Percentiles rank a stretch among this genome's conserved stretches.
Conservation (phyloP, 1,140 invertebrate species). For the Magallana gigas region DNA sequence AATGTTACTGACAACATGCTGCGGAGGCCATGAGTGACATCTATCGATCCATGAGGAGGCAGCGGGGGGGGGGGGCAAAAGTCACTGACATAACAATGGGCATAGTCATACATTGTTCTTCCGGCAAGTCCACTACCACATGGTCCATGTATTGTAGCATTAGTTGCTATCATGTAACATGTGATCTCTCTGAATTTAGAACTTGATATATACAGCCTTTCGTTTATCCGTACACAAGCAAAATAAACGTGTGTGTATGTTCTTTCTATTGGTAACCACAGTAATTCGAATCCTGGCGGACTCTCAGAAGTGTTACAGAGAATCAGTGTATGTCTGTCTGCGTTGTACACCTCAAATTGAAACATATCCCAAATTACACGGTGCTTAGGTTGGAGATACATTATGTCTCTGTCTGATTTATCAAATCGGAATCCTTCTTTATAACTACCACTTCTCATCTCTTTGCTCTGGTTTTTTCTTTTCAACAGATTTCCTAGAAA, state of each 20-base stretch:
- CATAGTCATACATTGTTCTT: background rate
- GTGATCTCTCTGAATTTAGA: background rate
- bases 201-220: background rate
- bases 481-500: no score
- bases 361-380: background rate
- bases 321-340: background rate
- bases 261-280: background rate
- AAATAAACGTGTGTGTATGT: no score
- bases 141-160: conserved; percentile 34
- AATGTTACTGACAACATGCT: background rate
- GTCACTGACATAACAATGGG: conserved; percentile 2
- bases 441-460: background rate
- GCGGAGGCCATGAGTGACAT: conserved; percentile 14
- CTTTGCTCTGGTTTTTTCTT: no score
- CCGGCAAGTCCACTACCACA: background rate
- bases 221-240: background rate
- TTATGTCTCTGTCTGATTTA: background rate
- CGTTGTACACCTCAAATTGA: background rate
- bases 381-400: background rate
- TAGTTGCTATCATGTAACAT: background rate
- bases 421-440: conserved; percentile 2
- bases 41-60: conserved; percentile 26
- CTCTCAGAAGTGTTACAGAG: background rate
- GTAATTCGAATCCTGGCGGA: background rate
- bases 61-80: conserved; percentile 32